Evolutionary conservation across 2,888 invertebrate species (phyloP).

Genomic region (Tinea trinotella): DNA sequence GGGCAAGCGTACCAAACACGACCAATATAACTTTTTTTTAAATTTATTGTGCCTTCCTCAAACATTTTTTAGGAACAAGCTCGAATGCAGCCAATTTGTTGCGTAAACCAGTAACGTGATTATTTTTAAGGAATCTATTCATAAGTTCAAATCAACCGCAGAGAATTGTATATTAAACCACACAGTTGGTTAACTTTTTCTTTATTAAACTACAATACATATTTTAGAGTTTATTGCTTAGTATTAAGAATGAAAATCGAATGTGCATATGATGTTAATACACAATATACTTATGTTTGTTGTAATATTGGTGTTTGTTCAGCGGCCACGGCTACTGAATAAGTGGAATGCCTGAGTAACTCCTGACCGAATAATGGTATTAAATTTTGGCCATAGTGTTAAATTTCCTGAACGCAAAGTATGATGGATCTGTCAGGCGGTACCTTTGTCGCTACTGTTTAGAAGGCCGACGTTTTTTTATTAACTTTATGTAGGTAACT

Average conservation of each 20-base stretch:
- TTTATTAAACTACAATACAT: background rate
- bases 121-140: constrained; percentile 33
- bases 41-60: background rate
- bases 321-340: constrained; percentile 42
- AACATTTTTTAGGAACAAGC: background rate
- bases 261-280: background rate
- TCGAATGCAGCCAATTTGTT: constrained; percentile 5
- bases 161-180: constrained; percentile 40
- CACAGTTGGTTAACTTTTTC: background rate
- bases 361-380: constrained; percentile 52
- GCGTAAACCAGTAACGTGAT: constrained; percentile 16
- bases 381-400: constrained; percentile 58
- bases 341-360: constrained; percentile 35
- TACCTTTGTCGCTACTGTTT: constrained; percentile 5
- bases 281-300: background rate
- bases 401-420: constrained; percentile 57
- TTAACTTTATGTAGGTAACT: background rate
- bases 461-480: background rate
- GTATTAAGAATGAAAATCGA: background rate
- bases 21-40: background rate
- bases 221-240: background rate
- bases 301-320: constrained; percentile 43
- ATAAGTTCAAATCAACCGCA: constrained; percentile 55
- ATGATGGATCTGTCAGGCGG: constrained; percentile 60
- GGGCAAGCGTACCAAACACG: constrained; percentile 2